Evolutionary conservation across 2,888 invertebrate genomes (phyloP).

Genomic region (Meganola albula): DNA sequence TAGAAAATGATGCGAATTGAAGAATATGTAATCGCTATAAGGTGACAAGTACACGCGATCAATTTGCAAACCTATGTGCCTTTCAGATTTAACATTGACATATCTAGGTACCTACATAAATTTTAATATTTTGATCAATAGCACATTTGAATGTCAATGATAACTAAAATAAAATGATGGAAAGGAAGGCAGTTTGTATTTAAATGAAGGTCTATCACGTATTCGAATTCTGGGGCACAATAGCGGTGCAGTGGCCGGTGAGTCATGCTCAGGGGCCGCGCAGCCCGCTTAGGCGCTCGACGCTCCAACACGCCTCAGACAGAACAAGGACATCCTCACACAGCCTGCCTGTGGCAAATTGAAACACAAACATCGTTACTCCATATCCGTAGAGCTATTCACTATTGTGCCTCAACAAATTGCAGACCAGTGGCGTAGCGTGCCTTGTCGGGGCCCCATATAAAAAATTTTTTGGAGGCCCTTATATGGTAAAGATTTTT

Average conservation of each 20-base stretch:
- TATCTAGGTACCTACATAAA: no score
- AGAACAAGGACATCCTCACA: constrained; percentile 65
- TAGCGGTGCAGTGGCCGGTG: constrained; percentile 50
- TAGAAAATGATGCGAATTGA: no score
- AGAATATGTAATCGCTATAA: no score
- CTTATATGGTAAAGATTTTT: no score
- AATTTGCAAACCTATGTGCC: no score
- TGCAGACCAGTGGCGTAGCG: no score
- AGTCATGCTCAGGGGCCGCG: constrained; percentile 42
- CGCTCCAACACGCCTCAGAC: constrained; percentile 44
- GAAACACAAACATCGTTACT: constrained; percentile 70
- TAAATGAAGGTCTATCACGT: constrained; percentile 43
- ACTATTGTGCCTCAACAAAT: constrained; percentile 72
- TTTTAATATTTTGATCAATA: no score
- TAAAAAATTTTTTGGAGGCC: no score
- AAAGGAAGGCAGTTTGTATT: constrained; percentile 24
- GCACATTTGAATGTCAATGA: constrained; percentile 12
- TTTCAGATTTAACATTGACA: no score
- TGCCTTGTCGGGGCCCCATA: no score
- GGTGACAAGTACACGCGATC: no score
- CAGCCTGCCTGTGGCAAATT: constrained; percentile 54
- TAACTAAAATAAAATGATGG: constrained; percentile 21
- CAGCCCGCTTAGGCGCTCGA: no score
- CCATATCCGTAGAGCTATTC: constrained; percentile 70
- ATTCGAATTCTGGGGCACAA: constrained; percentile 47